phyloP scores from a whole-genome alignment of 2,797 vertebrate species.

The Gallinago solitaria region DNA sequence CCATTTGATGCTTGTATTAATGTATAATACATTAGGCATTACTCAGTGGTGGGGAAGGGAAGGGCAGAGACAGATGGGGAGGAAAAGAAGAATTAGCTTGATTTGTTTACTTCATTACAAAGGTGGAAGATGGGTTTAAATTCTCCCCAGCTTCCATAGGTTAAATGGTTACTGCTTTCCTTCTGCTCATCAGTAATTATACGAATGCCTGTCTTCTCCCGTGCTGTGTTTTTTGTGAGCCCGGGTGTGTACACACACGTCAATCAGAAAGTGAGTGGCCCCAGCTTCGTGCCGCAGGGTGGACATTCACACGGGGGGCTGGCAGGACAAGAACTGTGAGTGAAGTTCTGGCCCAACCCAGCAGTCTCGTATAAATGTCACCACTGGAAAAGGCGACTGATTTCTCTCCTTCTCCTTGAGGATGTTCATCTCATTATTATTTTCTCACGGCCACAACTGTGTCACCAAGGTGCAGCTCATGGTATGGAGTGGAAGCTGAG shows the following conservation, averaged over 20 bases:
- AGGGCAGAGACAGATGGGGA: not conserved
- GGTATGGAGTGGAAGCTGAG: not conserved
- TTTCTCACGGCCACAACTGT: not conserved
- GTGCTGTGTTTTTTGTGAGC: not conserved
- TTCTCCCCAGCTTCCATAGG: not conserved
- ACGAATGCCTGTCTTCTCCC: accelerated
- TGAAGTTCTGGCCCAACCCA: not conserved
- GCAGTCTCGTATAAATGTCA: not conserved
- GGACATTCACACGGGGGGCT: accelerated
- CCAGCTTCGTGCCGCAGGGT: not conserved
- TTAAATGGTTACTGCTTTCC: not conserved
- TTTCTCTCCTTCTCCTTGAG: not conserved
- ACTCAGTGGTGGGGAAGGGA: not conserved
- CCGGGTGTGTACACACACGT: accelerated
- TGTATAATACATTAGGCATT: not conserved
- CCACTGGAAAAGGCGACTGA: not conserved
- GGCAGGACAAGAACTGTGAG: accelerated
- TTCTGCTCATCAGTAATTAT: not conserved
- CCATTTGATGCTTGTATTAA: not conserved
- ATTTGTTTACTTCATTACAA: not conserved
- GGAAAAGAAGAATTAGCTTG: not conserved
- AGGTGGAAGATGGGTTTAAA: not conserved
- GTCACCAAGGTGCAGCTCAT: not conserved
- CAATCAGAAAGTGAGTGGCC: not conserved
- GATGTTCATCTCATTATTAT: not conserved